Evolutionary conservation across 2,888 invertebrate species (phyloP).

Genomic region (Nineta flava): DNA sequence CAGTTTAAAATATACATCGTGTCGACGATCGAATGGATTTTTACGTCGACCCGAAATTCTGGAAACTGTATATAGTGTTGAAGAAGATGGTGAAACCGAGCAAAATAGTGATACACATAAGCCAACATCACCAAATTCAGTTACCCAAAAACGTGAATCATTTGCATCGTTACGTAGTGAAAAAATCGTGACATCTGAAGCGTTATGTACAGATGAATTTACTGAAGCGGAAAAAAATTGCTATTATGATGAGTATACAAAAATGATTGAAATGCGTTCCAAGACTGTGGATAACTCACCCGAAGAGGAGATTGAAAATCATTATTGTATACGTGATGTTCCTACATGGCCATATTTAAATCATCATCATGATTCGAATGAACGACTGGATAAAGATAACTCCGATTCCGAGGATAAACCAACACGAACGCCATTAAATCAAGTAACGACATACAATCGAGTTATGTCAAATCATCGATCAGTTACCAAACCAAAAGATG

Average conservation of each 20-base stretch:
- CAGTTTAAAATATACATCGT: slow-evolving; percentile 52
- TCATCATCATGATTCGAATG: slow-evolving; percentile 5
- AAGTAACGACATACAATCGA: slow-evolving; percentile 63
- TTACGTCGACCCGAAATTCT: slow-evolving; percentile 65
- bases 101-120: slow-evolving; percentile 6
- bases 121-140: slow-evolving; percentile 27
- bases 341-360: slow-evolving; percentile 16
- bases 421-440: slow-evolving; percentile 21
- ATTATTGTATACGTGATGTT: slow-evolving; percentile 17
- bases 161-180: slow-evolving; percentile 17
- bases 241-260: neutral
- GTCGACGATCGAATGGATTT: slow-evolving; percentile 56
- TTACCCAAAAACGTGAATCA: slow-evolving; percentile 34
- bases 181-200: slow-evolving; percentile 10
- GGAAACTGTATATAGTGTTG: slow-evolving; percentile 75
- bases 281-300: slow-evolving; percentile 12
- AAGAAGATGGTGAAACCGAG: slow-evolving; percentile 64
- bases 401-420: slow-evolving; percentile 27
- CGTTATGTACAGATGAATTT: slow-evolving; percentile 12
- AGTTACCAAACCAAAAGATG: slow-evolving; percentile 81
- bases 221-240: slow-evolving; percentile 16
- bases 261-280: slow-evolving; percentile 5
- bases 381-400: slow-evolving; percentile 16
- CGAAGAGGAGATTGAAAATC: slow-evolving; percentile 13
- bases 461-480: slow-evolving; percentile 84